Base-by-base conservation (phyloP, 2,888 invertebrate species). In the Lutraria lutraria region DNA sequence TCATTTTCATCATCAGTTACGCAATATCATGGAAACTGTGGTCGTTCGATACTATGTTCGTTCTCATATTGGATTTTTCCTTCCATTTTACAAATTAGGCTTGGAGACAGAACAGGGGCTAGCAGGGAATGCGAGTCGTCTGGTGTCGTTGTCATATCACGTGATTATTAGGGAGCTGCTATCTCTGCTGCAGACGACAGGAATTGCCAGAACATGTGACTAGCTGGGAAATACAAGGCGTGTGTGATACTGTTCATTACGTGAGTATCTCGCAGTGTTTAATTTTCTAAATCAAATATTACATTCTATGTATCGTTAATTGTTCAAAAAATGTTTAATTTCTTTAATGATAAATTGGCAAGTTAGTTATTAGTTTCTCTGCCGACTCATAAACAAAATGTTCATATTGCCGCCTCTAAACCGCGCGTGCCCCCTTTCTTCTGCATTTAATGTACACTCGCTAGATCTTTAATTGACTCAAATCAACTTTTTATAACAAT, bases 51-150 rank as follows among this genome's bases (percentile, higher is more conserved):
- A 34, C 76, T 15, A 76, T 76, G 68, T 80, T 85, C 60, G 80
- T 85, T 79, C 85, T 80, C 80, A 85, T 85, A 87, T 87, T 87
- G 87, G 87, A 87, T 83, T 82, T 87, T 72, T 54, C 19, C 63
- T 80, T 43, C 79, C 80, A 56, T 54, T n/a, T 53, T 76, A 85
- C 29, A 31, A 31, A 34, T 56, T 19, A 56, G n/a, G 34, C 85
- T 31, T 52, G 52, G 80, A 85, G 79, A 85, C 85, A 56, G 16
- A 29, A 34, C 31, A 25, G 80, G 76, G 76, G 76, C 76, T 76
- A 34, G 76, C 34, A 13, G 29, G 12, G 76, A 76, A 31, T 25
- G 76, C 34, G 76, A 76, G 76, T 31, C 76, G 76, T 76, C 76
- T 76, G 76, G 16, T 31, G 29, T 63, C 63, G 63, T 21, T 63